These are phyloP conservation scores for Bos indicus DNA, from an alignment of 2,113 vertebrate species.

Conservation along the genomic window DNA sequence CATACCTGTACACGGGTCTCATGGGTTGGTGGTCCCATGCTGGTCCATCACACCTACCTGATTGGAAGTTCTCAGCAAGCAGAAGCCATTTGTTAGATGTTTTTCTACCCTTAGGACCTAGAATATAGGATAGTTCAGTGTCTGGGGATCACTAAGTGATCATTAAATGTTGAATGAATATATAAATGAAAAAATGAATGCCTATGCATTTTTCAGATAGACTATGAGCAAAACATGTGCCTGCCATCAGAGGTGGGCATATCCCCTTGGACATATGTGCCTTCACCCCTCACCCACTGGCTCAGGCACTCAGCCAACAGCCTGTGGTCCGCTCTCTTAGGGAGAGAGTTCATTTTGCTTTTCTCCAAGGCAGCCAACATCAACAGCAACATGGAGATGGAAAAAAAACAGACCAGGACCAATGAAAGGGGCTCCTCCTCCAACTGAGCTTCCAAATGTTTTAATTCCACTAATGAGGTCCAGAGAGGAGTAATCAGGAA, in stretches of 20 bases:
- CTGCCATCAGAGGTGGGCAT: conserved; percentile 37
- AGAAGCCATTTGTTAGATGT: not conserved
- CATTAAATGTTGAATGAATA: not conserved
- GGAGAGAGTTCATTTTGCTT: conserved; percentile 52
- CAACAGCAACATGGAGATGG: conserved; percentile 57
- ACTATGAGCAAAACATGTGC: not conserved
- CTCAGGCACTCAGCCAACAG: conserved; percentile 18
- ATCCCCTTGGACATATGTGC: not conserved
- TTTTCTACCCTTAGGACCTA: not conserved
- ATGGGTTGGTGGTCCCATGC: not conserved
- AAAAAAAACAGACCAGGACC: conserved; percentile 68
- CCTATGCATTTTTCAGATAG: not conserved
- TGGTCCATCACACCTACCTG: not conserved
- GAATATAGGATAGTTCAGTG: not conserved
- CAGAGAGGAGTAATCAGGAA: conserved; percentile 67
- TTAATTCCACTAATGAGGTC: conserved; percentile 65
- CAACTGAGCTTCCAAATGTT: conserved; percentile 56
- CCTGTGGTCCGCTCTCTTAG: conserved; percentile 11
- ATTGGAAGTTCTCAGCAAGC: not conserved
- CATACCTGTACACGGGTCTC: too few species aligned
- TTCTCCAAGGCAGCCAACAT: conserved; percentile 38
- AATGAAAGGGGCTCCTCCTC: conserved; percentile 58
- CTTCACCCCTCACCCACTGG: not conserved
- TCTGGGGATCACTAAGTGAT: not conserved
- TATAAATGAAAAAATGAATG: not conserved